Evolutionary conservation across 2,113 vertebrate genomes (phyloP).

Genomic region (Lagopus muta): DNA sequence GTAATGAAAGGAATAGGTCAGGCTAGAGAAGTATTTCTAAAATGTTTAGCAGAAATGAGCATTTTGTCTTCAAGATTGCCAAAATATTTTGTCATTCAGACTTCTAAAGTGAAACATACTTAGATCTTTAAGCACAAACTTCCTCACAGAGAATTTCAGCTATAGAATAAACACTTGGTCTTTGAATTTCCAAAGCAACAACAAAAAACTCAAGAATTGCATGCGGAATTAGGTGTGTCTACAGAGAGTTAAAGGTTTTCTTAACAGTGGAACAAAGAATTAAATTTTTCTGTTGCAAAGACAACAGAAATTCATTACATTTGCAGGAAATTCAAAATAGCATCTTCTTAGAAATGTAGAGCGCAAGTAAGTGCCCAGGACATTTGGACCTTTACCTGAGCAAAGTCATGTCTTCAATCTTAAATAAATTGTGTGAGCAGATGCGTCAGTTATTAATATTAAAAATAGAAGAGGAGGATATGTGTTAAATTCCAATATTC

Average conservation of each 20-base stretch:
- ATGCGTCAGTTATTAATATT: not conserved
- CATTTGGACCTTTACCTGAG: not conserved
- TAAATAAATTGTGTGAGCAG: not conserved
- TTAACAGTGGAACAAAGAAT: not conserved
- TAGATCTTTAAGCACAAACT: not conserved
- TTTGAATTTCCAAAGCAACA: not conserved
- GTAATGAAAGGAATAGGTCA: not conserved
- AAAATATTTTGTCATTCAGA: not conserved
- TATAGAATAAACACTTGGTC: not conserved
- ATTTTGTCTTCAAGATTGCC: conserved; percentile 2
- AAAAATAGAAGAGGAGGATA: not conserved
- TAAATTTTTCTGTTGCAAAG: not conserved
- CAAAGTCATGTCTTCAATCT: not conserved
- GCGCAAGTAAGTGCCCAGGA: not conserved
- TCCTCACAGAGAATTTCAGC: not conserved
- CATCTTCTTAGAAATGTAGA: not conserved
- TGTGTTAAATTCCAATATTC: conserved; percentile 54
- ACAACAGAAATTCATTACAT: not conserved
- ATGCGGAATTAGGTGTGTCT: not conserved
- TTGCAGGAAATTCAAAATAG: conserved; percentile 5
- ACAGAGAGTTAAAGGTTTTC: not conserved
- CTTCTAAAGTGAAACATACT: not conserved
- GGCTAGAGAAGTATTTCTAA: not conserved
- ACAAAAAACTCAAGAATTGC: not conserved
- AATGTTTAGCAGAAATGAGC: not conserved